Conservation (phyloP, 2,113 vertebrate genomes). For the Gopherus flavomarginatus region DNA sequence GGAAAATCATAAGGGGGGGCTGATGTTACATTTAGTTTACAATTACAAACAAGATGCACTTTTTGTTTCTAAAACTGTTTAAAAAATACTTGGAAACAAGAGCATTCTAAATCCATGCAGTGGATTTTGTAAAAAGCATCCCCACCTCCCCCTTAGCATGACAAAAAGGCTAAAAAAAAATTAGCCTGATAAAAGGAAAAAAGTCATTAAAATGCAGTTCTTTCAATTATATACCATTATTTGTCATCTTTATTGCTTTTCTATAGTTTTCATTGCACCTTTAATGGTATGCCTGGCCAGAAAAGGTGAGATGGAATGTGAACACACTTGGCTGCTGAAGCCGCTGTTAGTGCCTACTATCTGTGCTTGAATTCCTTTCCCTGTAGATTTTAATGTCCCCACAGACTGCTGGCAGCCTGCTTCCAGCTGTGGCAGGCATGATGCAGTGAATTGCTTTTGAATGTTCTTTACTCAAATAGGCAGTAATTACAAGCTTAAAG, state of each 20-base stretch:
- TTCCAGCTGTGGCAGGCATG: constrained; percentile 98
- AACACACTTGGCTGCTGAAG: constrained; percentile 69
- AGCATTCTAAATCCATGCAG: neutral
- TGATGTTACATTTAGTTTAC: neutral
- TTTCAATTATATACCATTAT: constrained; percentile 68
- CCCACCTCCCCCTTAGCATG: constrained; percentile 2
- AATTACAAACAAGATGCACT: neutral
- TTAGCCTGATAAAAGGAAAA: constrained; percentile 34
- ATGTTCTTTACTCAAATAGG: constrained; percentile 99
- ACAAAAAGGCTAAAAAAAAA: constrained; percentile 54
- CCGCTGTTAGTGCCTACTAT: constrained; percentile 77
- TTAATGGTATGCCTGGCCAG: constrained; percentile 81
- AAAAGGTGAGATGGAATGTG: constrained; percentile 82
- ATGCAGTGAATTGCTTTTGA: constrained; percentile 97
- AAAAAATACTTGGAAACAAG: neutral
- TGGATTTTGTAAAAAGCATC: neutral
- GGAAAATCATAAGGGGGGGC: neutral
- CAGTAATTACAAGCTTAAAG: constrained; percentile 99
- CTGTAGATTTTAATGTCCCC: constrained; percentile 89
- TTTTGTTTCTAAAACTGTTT: constrained; percentile 23
- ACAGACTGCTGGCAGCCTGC: constrained; percentile 92
- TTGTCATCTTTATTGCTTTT: constrained; percentile 82
- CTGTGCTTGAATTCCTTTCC: constrained; percentile 83
- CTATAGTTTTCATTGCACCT: constrained; percentile 76
- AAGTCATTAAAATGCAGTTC: constrained; percentile 79